Evolutionary conservation across 2,113 vertebrate genomes (phyloP).

Genomic region (Lophotis ruficrista): DNA sequence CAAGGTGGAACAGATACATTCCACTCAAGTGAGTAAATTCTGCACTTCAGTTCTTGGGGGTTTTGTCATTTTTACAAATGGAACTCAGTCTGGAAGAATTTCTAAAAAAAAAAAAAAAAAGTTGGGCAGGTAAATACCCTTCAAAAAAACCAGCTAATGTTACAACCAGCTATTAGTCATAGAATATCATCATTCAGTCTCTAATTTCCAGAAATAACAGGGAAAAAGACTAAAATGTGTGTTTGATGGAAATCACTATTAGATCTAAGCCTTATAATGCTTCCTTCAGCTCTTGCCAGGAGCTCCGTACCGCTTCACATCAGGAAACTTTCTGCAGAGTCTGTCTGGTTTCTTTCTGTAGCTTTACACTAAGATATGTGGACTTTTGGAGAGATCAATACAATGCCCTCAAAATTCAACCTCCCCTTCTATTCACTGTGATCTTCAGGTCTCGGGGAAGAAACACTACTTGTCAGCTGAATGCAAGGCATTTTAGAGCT

Average conservation of each 20-base stretch:
- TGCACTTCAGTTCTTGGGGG: background rate
- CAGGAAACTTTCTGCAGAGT: background rate
- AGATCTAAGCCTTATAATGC: background rate
- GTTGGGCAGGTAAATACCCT: background rate
- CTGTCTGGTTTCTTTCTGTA: background rate
- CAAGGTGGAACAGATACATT: slow-evolving; percentile 16
- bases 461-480: background rate
- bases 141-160: background rate
- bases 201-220: background rate
- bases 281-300: background rate
- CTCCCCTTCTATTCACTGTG: background rate
- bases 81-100: background rate
- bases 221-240: background rate
- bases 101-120: background rate
- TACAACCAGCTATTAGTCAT: background rate
- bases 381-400: background rate
- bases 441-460: background rate
- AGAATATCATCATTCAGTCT: background rate
- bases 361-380: background rate
- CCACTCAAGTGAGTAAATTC: slow-evolving; percentile 50
- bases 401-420: background rate
- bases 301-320: background rate
- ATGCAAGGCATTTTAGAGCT: background rate
- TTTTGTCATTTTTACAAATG: slow-evolving; percentile 11
- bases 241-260: background rate